Base-by-base conservation (phyloP, 2,888 invertebrate genomes). In the Apocheima hispidaria region DNA sequence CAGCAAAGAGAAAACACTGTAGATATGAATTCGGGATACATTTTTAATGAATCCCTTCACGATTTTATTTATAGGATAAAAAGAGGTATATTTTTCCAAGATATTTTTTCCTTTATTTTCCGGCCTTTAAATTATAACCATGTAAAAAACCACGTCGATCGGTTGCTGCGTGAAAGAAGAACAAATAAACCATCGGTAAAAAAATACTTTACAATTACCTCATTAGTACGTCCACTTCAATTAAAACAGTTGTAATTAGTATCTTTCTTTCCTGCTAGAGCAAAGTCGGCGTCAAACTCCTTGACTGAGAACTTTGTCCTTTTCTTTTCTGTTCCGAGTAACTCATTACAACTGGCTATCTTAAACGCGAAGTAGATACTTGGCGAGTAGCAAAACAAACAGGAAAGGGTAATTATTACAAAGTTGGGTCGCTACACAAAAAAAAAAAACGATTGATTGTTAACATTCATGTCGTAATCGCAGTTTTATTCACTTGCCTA, bases 291-390 rank as follows among this genome's bases (percentile, higher is more conserved):
- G 18, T 50, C 43, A 44, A 57, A 57, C 41, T 51, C 49, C 28
- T 44, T 40, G 18, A 50, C 23, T 36, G 18, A 35, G 28, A 46
- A 38, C 55, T 55, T 48, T 14, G n/a, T 56, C 10, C 18, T 48
- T 49, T 56, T 41, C 44, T 55, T 56, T 56, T 33, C 49, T 40
- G 41, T 20, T n/a, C 20, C 30, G 5, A 38, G 40, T 16, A 49
- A 41, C 38, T 49, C 40, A 33, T 49, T 49, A 41, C 49, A 35
- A 23, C 28, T 14, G 20, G 20, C 41, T 30, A 49, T 41, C 55
- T 48, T 40, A 23, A 54, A 36, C 36, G 36, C 18, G 28, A 28
- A 55, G 38, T 20, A 36, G 35, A 12, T 46, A 14, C 20, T 43
- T 26, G 26, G 2, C 9, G 14, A 44, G 16, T 14, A 26, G 23